A percentile compares a stretch with the other conserved stretches of the same genome.
These are phyloP conservation scores for Scolopax mira DNA, from an alignment of 2,113 vertebrate species.

Conservation along the genomic window DNA sequence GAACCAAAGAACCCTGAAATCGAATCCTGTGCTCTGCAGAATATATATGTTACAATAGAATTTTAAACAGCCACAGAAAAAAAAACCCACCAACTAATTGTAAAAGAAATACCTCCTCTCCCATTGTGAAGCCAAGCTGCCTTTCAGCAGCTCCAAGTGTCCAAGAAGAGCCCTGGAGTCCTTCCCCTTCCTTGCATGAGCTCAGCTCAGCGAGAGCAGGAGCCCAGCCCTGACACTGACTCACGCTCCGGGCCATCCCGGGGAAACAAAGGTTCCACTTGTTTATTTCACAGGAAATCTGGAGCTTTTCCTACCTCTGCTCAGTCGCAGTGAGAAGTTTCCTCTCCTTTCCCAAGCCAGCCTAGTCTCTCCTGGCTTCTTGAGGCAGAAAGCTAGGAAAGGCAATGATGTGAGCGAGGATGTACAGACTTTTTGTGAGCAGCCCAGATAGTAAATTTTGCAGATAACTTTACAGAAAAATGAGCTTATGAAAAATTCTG, in stretches of 20 bases:
- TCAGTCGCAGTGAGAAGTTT: constrained; percentile 54
- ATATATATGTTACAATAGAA: background rate
- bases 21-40: background rate
- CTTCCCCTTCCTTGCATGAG: constrained; percentile 78
- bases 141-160: constrained; percentile 70
- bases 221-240: constrained; percentile 82
- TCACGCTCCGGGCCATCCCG: constrained; percentile 74
- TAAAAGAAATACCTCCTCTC: constrained; percentile 80
- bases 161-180: constrained; percentile 65
- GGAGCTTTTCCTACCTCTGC: constrained; percentile 72
- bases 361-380: background rate
- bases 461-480: background rate
- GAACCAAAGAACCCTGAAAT: background rate
- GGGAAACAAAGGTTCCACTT: constrained; percentile 81
- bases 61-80: constrained; percentile 2
- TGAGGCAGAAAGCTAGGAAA: background rate
- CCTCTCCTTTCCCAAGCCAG: constrained; percentile 30
- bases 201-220: constrained; percentile 63
- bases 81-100: background rate
- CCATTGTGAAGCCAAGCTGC: constrained; percentile 78
- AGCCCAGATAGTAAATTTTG: background rate
- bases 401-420: background rate
- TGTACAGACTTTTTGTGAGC: background rate
- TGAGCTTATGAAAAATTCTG: background rate
- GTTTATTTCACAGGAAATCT: constrained; percentile 81